phyloP scores from a whole-genome alignment of 2,113 vertebrate species.

The Anas platyrhynchos region DNA sequence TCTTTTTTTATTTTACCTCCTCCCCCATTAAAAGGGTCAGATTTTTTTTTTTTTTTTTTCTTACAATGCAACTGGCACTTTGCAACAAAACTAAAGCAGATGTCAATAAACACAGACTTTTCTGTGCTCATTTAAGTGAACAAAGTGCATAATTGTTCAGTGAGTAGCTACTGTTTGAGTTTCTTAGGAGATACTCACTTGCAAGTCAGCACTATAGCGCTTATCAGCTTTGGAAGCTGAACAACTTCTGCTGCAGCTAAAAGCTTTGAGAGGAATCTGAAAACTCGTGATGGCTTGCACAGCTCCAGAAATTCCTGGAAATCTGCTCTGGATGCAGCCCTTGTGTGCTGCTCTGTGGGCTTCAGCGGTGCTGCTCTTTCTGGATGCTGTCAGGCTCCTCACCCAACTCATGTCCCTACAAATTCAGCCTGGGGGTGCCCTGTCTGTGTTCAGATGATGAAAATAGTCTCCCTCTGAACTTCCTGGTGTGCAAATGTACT shows the following conservation, averaged over 20 bases:
- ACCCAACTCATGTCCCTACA: rapidly evolving
- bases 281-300: neutral
- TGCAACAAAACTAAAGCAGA: neutral
- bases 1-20: too few species aligned
- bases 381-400: rapidly evolving
- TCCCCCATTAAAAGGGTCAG: neutral
- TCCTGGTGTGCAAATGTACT: rapidly evolving
- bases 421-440: neutral
- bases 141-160: rapidly evolving
- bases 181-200: neutral
- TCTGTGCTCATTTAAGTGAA: neutral
- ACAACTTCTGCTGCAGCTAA: rapidly evolving
- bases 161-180: neutral
- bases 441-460: rapidly evolving
- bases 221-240: neutral
- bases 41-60: neutral
- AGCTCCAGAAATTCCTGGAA: neutral
- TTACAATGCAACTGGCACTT: neutral
- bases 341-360: rapidly evolving
- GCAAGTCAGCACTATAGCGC: neutral
- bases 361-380: neutral
- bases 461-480: neutral
- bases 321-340: neutral
- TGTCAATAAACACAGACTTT: neutral
- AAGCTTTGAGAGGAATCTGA: neutral